Conservation (phyloP, 2,113 vertebrate species). For the Oxygymnocypris stewartii region DNA sequence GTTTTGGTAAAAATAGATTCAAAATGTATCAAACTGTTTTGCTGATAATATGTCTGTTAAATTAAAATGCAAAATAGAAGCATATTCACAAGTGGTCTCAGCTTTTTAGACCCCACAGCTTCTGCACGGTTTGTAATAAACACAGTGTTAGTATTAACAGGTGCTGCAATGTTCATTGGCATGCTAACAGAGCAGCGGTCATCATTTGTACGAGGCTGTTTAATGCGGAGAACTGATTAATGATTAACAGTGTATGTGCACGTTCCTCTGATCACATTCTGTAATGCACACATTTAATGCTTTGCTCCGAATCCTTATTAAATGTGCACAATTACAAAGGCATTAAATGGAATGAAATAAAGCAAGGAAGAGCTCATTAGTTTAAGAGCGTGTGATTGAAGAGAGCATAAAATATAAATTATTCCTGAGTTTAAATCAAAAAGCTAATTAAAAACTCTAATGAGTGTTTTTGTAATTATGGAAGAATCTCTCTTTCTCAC, state of each 20-base stretch:
- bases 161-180: background rate
- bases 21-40: background rate
- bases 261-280: constrained; percentile 23
- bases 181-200: constrained; percentile 24
- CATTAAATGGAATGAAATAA: constrained; percentile 72
- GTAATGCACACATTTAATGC: constrained; percentile 45
- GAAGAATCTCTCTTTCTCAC: constrained; percentile 24
- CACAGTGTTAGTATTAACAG: background rate
- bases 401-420: constrained; percentile 51
- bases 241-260: constrained; percentile 17
- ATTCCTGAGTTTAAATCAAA: constrained; percentile 55
- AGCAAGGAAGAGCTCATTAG: constrained; percentile 65
- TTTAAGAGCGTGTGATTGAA: constrained; percentile 66
- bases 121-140: background rate
- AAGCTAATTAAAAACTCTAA: constrained; percentile 58
- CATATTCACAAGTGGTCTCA: background rate
- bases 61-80: too few relatives aligned
- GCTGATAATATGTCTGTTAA: background rate
- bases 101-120: background rate
- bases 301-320: constrained; percentile 61
- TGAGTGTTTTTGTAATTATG: constrained; percentile 54
- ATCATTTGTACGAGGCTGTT: constrained; percentile 9
- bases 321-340: constrained; percentile 67
- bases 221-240: constrained; percentile 2
- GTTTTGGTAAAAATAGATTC: too few relatives aligned